phyloP scores from a whole-genome alignment of 2,113 vertebrate genomes.

The Polypterus bichir region DNA sequence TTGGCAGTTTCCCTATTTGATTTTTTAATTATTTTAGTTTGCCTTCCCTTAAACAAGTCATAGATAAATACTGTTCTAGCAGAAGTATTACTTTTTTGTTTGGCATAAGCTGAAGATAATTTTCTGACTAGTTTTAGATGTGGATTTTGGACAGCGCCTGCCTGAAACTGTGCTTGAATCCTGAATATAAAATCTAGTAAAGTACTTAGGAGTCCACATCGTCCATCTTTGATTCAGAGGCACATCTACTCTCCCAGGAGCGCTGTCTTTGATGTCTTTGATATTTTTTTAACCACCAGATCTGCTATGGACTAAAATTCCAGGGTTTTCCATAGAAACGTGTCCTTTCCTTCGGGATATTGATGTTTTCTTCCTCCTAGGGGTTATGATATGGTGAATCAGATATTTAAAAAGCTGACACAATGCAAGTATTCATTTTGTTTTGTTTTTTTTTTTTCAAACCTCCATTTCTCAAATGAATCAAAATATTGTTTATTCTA shows the following conservation, averaged over 20 bases:
- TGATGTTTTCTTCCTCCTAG: constrained; percentile 98
- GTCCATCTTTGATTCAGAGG: constrained; percentile 82
- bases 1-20: too few species aligned
- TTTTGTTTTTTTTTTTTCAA: constrained; percentile 45
- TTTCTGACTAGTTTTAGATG: constrained; percentile 26
- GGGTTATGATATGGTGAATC: constrained; percentile 99
- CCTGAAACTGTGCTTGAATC: constrained; percentile 51
- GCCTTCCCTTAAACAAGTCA: too few species aligned
- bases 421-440: constrained; percentile 83
- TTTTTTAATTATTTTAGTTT: too few species aligned
- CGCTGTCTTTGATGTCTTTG: constrained; percentile 86
- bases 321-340: constrained; percentile 98
- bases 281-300: constrained; percentile 65
- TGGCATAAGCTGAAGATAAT: constrained; percentile 16
- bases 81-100: too few species aligned
- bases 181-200: constrained; percentile 52
- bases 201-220: constrained; percentile 77
- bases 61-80: too few species aligned
- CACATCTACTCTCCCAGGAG: constrained; percentile 63
- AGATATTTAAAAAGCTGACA: constrained; percentile 76
- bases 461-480: constrained; percentile 66
- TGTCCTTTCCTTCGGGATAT: constrained; percentile 90
- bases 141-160: constrained; percentile 47
- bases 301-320: constrained; percentile 92
- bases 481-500: constrained; percentile 87